Percentiles rank a stretch among this genome's conserved stretches.
These are phyloP conservation scores for Anguilla megastoma DNA, from an alignment of 2,797 vertebrate genomes.

Conservation along the genomic window DNA sequence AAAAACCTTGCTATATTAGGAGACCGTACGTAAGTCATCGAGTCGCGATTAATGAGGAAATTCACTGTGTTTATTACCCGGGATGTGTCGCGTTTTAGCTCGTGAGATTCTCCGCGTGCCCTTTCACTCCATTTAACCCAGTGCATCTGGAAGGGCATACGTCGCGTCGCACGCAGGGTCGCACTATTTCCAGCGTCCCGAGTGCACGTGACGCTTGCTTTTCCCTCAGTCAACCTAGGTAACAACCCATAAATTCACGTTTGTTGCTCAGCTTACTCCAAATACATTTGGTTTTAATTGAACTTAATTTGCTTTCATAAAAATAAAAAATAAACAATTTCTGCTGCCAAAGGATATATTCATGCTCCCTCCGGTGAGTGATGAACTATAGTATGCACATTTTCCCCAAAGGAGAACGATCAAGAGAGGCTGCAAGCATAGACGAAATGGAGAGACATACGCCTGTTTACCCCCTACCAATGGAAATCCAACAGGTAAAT, in stretches of 20 bases:
- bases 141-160: constrained; percentile 54
- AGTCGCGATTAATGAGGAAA: constrained; percentile 17
- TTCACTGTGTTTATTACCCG: constrained; percentile 34
- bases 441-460: constrained; percentile 69
- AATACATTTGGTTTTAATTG: background rate
- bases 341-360: background rate
- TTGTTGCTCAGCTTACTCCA: background rate
- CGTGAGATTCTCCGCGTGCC: constrained; percentile 37
- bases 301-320: background rate
- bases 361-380: background rate
- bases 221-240: background rate
- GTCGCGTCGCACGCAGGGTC: constrained; percentile 52
- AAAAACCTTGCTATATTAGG: background rate
- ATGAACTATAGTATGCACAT: background rate
- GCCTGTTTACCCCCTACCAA: constrained; percentile 77
- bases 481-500: constrained; percentile 83
- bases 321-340: background rate
- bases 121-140: constrained; percentile 53
- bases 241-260: background rate
- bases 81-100: constrained; percentile 24
- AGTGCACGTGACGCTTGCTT: background rate
- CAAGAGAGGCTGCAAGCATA: constrained; percentile 38
- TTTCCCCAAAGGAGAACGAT: constrained; percentile 3
- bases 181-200: constrained; percentile 5
- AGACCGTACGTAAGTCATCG: background rate